A percentile compares a stretch with the other conserved stretches of the same genome.
phyloP scores from a whole-genome alignment of 2,113 vertebrate species.

The Gulo gulo region DNA sequence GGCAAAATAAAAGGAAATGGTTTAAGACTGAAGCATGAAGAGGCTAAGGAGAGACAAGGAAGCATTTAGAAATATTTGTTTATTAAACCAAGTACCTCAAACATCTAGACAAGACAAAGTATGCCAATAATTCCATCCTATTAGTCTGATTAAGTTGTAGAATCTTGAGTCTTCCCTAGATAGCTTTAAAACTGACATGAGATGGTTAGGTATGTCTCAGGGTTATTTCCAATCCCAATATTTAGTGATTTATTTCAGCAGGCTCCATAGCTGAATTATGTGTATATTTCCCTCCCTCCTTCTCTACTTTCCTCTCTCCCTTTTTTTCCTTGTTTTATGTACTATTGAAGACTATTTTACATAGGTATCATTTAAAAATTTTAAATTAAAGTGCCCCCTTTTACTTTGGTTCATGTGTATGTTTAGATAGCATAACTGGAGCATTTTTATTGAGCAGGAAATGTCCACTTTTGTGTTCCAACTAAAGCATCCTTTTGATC shows the following conservation, averaged over 20 bases:
- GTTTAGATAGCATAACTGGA: background rate
- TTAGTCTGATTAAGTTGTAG: background rate
- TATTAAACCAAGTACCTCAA: background rate
- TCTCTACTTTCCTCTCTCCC: background rate
- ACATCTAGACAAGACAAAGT: background rate
- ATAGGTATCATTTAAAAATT: background rate
- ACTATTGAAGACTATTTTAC: constrained; percentile 12
- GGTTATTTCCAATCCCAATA: background rate
- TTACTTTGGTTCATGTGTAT: background rate
- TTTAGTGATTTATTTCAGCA: background rate
- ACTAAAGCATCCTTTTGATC: background rate
- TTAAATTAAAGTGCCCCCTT: background rate
- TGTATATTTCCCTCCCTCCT: background rate
- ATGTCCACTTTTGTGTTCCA: background rate
- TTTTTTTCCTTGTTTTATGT: background rate
- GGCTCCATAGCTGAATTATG: background rate
- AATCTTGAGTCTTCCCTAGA: background rate
- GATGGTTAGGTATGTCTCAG: background rate
- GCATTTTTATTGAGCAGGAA: background rate
- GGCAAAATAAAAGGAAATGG: constrained; percentile 11
- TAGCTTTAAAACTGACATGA: background rate
- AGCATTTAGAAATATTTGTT: background rate
- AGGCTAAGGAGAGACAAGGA: background rate
- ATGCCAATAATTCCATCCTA: background rate
- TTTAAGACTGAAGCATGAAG: background rate